Percentiles rank a stretch among this genome's conserved stretches.
Evolutionary conservation across 2,888 invertebrate species (phyloP).

Genomic region (Rhingia rostrata): DNA sequence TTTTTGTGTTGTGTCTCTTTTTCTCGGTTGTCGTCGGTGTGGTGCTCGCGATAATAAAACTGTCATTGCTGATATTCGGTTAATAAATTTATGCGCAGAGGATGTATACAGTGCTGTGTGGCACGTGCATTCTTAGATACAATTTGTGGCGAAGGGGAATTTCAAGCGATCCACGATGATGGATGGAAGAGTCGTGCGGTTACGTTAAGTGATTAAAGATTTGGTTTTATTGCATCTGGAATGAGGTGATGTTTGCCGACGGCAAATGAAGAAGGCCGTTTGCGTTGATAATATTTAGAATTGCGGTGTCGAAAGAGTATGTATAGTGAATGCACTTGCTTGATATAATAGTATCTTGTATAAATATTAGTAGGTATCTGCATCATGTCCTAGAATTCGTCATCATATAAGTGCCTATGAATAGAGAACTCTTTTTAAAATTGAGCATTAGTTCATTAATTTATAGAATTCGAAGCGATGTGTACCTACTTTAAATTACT

Average conservation of each 20-base stretch:
- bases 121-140: conserved; percentile 67
- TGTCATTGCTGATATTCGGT: conserved; percentile 78
- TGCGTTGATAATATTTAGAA: neutral
- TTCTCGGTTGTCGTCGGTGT: conserved; percentile 76
- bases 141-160: conserved; percentile 46
- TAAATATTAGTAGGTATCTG: too few relatives aligned
- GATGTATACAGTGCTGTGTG: conserved; percentile 76
- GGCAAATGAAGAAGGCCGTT: conserved; percentile 7
- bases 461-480: too few relatives aligned
- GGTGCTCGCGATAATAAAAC: conserved; percentile 80
- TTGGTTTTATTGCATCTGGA: neutral
- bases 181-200: conserved; percentile 16
- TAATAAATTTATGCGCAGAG: conserved; percentile 78
- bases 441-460: too few relatives aligned
- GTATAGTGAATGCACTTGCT: too few relatives aligned
- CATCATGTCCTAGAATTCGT: too few relatives aligned
- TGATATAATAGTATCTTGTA: too few relatives aligned
- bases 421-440: too few relatives aligned
- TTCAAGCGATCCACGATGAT: conserved; percentile 30
- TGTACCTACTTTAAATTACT: too few relatives aligned
- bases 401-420: too few relatives aligned
- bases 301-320: too few relatives aligned
- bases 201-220: conserved; percentile 35
- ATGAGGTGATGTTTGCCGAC: conserved; percentile 29
- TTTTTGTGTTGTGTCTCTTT: neutral